Evolutionary conservation across 2,113 vertebrate genomes (phyloP), one percentile per base, ranked within the genome.

Genomic region (Calyptommatus sinebrachiatus): DNA sequence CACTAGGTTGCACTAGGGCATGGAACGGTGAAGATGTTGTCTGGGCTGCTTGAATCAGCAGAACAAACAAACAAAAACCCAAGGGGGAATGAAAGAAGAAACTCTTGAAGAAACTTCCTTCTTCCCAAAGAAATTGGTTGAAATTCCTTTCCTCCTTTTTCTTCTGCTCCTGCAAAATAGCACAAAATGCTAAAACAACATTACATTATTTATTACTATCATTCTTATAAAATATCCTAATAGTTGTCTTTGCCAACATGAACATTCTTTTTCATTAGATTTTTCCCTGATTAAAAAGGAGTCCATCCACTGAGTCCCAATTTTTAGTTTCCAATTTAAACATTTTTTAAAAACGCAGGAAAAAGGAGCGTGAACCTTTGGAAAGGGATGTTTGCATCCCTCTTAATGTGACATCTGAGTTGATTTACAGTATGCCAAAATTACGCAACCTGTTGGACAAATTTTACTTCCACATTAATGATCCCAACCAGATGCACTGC

Each of bases 401-500:
- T 83, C 82, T 71, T 69, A 69, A 83, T 68, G 66, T 60, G 63
- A 72, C 35, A 20, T 45, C 41, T 11, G 77, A 68, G 35, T 62
- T 76, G 60, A 84, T 83, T 83, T 87, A 82, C 84, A 85, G 35
- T 80, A 79, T 70, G 60, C 66, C 80, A 83, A 86, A 86, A 84
- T 80, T 53, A 68, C 71, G 86, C 84, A 83, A 82, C 76, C 86
- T 90, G 76, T 87, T 83, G 71, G 71, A 73, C 71, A 81, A 84
- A 78, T 87, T 89, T 89, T 80, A 81, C 83, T 92, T 91, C 86
- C 81, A 80, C 9, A 2, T 71, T 0, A 0, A n/a, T 92, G 89
- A 92, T 92, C 80, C 45, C 90, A 89, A 87, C 80, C 92, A 91
- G 89, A 88, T 80, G 76, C 84, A 53, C 1, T 2, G 28, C 71